Base-by-base conservation (phyloP, 2,113 vertebrate species). In the Orientallactaga bullata region DNA sequence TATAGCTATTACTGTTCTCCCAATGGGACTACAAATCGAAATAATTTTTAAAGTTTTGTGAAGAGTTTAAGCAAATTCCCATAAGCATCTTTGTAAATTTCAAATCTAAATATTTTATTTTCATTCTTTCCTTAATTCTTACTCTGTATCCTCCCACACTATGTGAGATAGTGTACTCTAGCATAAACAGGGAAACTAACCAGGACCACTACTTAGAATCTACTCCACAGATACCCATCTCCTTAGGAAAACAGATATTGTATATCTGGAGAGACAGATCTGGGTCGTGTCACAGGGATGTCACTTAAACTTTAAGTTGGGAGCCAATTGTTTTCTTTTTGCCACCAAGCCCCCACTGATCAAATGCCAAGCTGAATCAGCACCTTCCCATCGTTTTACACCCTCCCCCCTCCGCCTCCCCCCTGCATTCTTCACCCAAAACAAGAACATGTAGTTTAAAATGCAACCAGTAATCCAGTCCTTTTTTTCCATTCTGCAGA, bases 401-500 rank as follows among this genome's bases (percentile, higher is more conserved):
- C 32, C 65, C 37, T 13, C 15, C 55, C 7, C 7, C 15, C 55
- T 11, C 55, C 12, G 11, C 55, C 7, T 8, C 15, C 55, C 55
- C 55, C 12, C 7, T 55, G 55, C 55, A 55, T 16, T 15, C 11
- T 11, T 55, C 55, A 2, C 55, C 55, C 10, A 55, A 55, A 55
- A 55, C 55, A 12, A 71, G 92, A 71, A 51, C 72, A 61, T 60
- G 90, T 47, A 1, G 7, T 69, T 94, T 93, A 80, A 81, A 82
- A 87, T 65, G 89, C 42, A 73, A 63, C 12, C 76, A 15, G 39
- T 21, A 93, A 93, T 91, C 90, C 80, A 95, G 91, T 94, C 95
- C 95, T 21, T 66, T 94, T 94, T 81, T 89, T 91, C 94, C 77
- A 78, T 90, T 84, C 71, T 82, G 63, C 93, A 85, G 82, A 37